phyloP scores from a whole-genome alignment of 1,140 invertebrate genomes.

The Amyelois transitella region DNA sequence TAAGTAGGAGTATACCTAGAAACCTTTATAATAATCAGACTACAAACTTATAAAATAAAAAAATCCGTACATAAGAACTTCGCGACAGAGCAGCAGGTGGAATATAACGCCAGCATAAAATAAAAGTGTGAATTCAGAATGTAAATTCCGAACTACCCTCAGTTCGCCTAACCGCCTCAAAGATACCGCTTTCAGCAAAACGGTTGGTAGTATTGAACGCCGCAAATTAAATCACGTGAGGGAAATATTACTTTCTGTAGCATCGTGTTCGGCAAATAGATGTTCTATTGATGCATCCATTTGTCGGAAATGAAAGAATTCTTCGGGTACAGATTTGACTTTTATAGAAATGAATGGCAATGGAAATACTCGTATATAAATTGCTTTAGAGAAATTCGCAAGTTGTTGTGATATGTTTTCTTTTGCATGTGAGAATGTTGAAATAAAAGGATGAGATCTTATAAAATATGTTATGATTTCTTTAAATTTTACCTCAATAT shows the following conservation, averaged over 20 bases:
- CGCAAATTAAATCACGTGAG: not conserved
- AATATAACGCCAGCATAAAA: not conserved
- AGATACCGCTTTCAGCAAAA: not conserved
- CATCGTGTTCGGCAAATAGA: not conserved
- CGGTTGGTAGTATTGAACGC: not conserved
- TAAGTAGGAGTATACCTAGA: too few species aligned
- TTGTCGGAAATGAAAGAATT: not conserved
- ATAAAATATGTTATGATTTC: too few species aligned
- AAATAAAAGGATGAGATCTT: too few species aligned
- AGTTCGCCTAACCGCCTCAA: too few species aligned
- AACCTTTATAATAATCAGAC: too few species aligned
- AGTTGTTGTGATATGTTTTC: too few species aligned
- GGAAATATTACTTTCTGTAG: not conserved
- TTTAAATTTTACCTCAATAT: too few species aligned
- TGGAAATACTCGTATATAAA: too few species aligned
- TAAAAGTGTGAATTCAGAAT: not conserved
- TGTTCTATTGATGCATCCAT: not conserved
- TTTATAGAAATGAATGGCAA: too few species aligned
- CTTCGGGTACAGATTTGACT: not conserved
- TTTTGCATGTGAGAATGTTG: too few species aligned
- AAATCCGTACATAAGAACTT: not conserved
- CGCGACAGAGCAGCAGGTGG: not conserved
- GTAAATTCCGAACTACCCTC: not conserved
- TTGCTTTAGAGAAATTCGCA: too few species aligned
- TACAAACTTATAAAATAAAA: not conserved